phyloP scores from a whole-genome alignment of 2,113 vertebrate genomes.

The Otus sunia region DNA sequence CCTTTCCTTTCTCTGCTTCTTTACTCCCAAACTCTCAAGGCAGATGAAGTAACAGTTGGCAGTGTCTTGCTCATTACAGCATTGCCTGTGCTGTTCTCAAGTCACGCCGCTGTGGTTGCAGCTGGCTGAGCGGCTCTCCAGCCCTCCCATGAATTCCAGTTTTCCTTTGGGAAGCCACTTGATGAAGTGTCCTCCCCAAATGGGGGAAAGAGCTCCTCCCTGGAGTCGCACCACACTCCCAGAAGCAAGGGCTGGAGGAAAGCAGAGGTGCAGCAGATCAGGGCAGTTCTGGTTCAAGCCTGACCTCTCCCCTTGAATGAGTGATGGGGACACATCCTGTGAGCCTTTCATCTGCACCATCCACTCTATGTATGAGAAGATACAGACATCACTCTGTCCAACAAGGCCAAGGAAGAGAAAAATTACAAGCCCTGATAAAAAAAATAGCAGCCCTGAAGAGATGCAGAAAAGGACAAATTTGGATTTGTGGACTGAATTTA shows the following conservation, averaged over 20 bases:
- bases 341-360: neutral
- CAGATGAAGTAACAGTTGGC: conserved; percentile 46
- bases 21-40: conserved; percentile 36
- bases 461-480: neutral
- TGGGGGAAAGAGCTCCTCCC: neutral
- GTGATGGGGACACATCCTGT: neutral
- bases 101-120: neutral
- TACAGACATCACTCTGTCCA: neutral
- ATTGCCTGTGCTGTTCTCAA: neutral
- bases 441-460: neutral
- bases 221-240: neutral
- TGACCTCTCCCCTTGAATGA: neutral
- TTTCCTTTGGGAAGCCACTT: neutral
- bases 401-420: neutral
- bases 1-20: neutral
- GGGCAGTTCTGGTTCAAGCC: neutral
- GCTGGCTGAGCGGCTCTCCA: neutral
- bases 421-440: neutral
- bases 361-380: neutral
- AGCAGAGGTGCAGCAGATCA: neutral
- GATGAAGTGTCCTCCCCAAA: neutral
- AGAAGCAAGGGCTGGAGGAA: neutral
- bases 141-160: neutral
- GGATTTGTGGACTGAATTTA: neutral
- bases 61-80: neutral